phyloP scores from a whole-genome alignment of 2,797 vertebrate genomes.

The Oryzias sinensis region DNA sequence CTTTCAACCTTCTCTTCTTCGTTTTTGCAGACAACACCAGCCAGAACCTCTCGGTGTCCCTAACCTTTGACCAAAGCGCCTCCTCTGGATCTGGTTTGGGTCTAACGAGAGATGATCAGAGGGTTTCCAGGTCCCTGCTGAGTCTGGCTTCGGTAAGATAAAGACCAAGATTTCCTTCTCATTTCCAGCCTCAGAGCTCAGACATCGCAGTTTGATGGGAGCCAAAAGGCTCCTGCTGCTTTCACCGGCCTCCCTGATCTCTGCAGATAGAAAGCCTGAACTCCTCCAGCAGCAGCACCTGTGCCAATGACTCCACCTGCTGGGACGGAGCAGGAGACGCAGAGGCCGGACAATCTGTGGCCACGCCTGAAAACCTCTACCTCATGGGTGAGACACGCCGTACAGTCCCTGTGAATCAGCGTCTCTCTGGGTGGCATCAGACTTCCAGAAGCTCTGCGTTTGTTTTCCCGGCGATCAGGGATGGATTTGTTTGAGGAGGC shows the following conservation, averaged over 20 bases:
- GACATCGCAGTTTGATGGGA: too few relatives aligned
- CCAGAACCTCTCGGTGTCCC: constrained; percentile 84
- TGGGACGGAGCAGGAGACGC: constrained; percentile 86
- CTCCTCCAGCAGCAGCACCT: constrained; percentile 90
- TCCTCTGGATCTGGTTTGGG: constrained; percentile 75
- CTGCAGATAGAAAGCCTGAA: constrained; percentile 87
- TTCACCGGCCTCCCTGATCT: not conserved
- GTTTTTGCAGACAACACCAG: constrained; percentile 80
- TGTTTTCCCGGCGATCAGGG: constrained; percentile 68
- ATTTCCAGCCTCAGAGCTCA: not conserved
- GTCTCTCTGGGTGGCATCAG: too few relatives aligned
- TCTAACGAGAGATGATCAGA: constrained; percentile 82
- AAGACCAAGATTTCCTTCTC: not conserved
- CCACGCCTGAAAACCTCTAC: constrained; percentile 96
- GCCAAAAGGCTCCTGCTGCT: too few relatives aligned
- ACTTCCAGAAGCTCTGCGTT: too few relatives aligned
- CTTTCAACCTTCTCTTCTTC: not conserved
- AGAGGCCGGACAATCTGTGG: constrained; percentile 86
- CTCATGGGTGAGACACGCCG: constrained; percentile 86
- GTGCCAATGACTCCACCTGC: constrained; percentile 84
- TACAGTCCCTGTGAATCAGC: not conserved
- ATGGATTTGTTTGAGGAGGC: constrained; percentile 98
- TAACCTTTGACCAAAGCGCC: constrained; percentile 83
- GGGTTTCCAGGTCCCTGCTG: constrained; percentile 86
- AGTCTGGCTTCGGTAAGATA: constrained; percentile 88